Evolutionary conservation across 2,888 invertebrate genomes (phyloP).

Genomic region (Andricus quercusramuli): DNA sequence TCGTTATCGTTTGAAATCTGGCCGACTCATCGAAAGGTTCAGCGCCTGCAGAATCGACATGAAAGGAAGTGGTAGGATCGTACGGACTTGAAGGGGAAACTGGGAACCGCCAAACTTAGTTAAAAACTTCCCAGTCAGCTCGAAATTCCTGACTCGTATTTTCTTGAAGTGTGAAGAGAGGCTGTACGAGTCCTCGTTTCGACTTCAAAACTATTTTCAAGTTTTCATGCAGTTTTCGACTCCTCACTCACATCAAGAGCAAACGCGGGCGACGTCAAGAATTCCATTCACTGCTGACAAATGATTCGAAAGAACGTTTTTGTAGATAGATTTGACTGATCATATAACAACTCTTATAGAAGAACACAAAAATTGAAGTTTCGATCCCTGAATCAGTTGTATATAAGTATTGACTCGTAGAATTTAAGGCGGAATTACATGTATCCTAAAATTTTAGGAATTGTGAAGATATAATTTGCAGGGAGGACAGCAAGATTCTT

Average conservation of each 20-base stretch:
- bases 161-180: conserved; percentile 59
- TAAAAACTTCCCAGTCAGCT: conserved; percentile 76
- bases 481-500: background rate
- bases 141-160: conserved; percentile 70
- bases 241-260: conserved; percentile 62
- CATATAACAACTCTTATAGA: background rate
- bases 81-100: conserved; percentile 59
- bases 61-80: conserved; percentile 60
- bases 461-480: conserved; percentile 9
- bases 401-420: background rate
- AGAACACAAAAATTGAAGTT: background rate
- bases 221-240: conserved; percentile 70
- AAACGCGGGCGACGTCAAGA: conserved; percentile 55
- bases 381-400: background rate
- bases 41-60: conserved; percentile 69
- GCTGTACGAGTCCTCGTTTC: conserved; percentile 49
- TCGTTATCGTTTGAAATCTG: conserved; percentile 42
- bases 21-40: conserved; percentile 53
- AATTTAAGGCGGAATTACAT: background rate
- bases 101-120: conserved; percentile 73
- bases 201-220: conserved; percentile 69
- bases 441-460: background rate
- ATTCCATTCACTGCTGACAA: conserved; percentile 46
- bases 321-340: background rate
- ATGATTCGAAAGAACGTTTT: background rate